Conservation (phyloP, 2,797 vertebrate species). For the Cirrhinus molitorella region DNA sequence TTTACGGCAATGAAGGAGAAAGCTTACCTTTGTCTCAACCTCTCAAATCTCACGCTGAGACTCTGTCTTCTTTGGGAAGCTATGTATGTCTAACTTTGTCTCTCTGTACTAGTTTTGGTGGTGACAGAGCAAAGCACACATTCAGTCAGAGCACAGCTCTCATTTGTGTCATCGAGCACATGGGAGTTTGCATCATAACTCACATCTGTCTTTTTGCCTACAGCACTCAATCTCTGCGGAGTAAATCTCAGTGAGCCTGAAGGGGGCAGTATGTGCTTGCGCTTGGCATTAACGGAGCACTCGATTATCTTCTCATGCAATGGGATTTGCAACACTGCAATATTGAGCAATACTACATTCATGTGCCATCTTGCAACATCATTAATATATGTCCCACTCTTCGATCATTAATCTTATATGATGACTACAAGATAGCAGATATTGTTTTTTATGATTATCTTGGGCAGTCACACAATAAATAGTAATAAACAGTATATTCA, state of each 20-base stretch:
- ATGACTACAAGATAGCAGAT: slow-evolving; percentile 18
- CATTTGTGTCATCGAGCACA: slow-evolving; percentile 12
- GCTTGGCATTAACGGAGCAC: not conserved
- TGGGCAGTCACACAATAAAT: slow-evolving; percentile 26
- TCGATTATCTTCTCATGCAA: not conserved
- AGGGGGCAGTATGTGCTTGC: slow-evolving; percentile 44
- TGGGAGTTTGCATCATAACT: slow-evolving; percentile 30
- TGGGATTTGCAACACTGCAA: slow-evolving; percentile 21
- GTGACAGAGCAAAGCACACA: slow-evolving; percentile 25
- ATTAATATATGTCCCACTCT: slow-evolving; percentile 44
- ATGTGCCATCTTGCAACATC: slow-evolving; percentile 28
- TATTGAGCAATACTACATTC: slow-evolving; percentile 39
- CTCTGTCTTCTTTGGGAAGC: not conserved
- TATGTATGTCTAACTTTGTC: slow-evolving; percentile 13
- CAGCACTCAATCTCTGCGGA: not conserved
- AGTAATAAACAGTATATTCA: slow-evolving; percentile 17
- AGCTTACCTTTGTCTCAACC: not conserved
- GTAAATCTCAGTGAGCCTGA: not conserved
- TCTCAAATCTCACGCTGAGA: not conserved
- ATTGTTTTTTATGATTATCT: slow-evolving; percentile 35
- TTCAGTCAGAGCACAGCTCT: slow-evolving; percentile 5
- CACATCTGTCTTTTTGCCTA: slow-evolving; percentile 4
- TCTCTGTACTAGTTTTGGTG: slow-evolving; percentile 21
- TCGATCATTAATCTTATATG: slow-evolving; percentile 43
- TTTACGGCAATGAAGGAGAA: not conserved